These are phyloP conservation scores for Leptonema lineaticorne DNA, from an alignment of 1,140 invertebrate species.

Conservation along the genomic window DNA sequence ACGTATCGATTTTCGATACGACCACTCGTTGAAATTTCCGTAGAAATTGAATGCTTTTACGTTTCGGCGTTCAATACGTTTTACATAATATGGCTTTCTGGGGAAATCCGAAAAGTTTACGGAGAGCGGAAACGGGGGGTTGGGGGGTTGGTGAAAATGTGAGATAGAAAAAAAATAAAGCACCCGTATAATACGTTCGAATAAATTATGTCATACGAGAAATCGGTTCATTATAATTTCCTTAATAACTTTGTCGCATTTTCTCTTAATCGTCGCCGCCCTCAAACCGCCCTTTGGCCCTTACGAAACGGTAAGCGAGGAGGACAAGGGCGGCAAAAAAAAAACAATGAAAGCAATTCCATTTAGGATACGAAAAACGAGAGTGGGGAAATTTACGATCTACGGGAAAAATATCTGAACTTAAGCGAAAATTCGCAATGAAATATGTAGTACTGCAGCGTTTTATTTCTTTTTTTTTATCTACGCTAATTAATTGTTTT, in stretches of 20 bases:
- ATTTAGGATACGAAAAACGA: slow-evolving; percentile 8
- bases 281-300: not conserved
- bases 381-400: slow-evolving; percentile 7
- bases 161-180: not conserved
- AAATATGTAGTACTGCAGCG: too few species aligned
- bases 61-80: not conserved
- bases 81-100: not conserved
- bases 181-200: too few species aligned
- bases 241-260: not conserved
- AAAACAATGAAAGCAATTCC: too few species aligned
- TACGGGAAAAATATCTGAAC: not conserved
- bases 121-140: not conserved
- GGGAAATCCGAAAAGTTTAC: not conserved
- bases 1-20: not conserved
- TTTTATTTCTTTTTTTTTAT: too few species aligned
- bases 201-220: too few species aligned
- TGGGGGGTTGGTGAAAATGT: too few species aligned
- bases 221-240: slow-evolving; percentile 9
- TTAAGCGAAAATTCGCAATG: not conserved
- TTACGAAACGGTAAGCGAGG: too few species aligned
- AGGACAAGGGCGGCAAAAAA: too few species aligned
- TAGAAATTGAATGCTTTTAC: not conserved
- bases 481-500: too few species aligned
- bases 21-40: not conserved
- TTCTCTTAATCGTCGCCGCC: not conserved